Evolutionary conservation across 1,140 invertebrate species (phyloP).

Genomic region (Tetramorium parvispinum): DNA sequence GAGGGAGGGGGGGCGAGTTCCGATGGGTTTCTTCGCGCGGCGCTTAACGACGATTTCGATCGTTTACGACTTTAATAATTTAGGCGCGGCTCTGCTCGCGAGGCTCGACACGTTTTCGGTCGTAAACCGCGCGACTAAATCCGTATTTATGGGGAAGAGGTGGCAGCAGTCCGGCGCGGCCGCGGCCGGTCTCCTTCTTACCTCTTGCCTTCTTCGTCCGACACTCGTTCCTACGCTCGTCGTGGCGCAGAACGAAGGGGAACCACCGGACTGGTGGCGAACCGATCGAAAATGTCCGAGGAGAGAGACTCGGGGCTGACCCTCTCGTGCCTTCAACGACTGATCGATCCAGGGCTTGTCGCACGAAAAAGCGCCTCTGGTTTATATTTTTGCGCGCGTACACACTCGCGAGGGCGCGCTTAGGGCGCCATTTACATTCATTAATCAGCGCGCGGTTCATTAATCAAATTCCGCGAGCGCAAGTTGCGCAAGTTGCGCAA

Average conservation of each 20-base stretch:
- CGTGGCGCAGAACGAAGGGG: background rate
- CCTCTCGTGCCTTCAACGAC: slow-evolving; percentile 32
- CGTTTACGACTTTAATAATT: slow-evolving; percentile 86
- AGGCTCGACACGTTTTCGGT: slow-evolving; percentile 85
- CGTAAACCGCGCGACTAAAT: slow-evolving; percentile 85
- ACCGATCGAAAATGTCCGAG: slow-evolving; percentile 34
- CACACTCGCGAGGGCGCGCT: slow-evolving; percentile 1
- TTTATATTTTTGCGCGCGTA: slow-evolving; percentile 12
- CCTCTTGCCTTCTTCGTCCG: slow-evolving; percentile 30
- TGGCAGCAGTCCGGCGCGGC: slow-evolving; percentile 76
- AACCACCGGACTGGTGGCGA: background rate
- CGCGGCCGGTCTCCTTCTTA: slow-evolving; percentile 58
- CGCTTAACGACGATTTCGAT: slow-evolving; percentile 85
- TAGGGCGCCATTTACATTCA: slow-evolving; percentile 43
- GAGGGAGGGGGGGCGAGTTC: slow-evolving; percentile 18
- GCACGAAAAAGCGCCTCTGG: slow-evolving; percentile 25
- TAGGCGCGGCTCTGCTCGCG: slow-evolving; percentile 83
- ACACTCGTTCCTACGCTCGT: slow-evolving; percentile 29
- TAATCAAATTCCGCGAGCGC: slow-evolving; percentile 38
- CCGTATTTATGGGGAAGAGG: slow-evolving; percentile 84
- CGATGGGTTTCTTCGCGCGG: slow-evolving; percentile 79
- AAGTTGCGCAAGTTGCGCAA: slow-evolving; percentile 45
- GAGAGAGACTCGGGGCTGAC: background rate
- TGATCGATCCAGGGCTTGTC: slow-evolving; percentile 42
- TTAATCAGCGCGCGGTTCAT: slow-evolving; percentile 44